A percentile compares a stretch with the other conserved stretches of the same genome.
Conservation (phyloP, 1,140 invertebrate genomes). For the Monochamus saltuarius region DNA sequence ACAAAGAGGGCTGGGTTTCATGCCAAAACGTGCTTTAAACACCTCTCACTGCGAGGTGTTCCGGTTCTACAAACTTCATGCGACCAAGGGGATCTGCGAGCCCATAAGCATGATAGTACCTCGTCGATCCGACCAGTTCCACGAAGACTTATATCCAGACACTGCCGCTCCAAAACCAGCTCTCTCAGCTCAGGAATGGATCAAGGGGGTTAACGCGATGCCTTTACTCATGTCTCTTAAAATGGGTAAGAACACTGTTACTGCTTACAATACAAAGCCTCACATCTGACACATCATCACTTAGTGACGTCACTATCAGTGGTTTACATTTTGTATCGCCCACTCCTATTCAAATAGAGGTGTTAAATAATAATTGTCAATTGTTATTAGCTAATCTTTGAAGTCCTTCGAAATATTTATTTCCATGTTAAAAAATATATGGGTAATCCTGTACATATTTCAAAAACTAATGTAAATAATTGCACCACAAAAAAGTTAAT, state of each 20-base stretch:
- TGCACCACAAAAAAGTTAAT: too few relatives aligned
- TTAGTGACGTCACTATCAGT: neutral
- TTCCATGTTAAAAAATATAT: too few relatives aligned
- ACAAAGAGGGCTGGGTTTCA: slow-evolving; percentile 85
- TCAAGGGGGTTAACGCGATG: slow-evolving; percentile 76
- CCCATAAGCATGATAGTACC: slow-evolving; percentile 95
- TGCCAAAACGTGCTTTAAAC: slow-evolving; percentile 91
- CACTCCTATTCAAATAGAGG: too few relatives aligned
- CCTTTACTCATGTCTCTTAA: slow-evolving; percentile 84
- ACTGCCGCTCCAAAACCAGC: slow-evolving; percentile 81
- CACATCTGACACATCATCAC: too few relatives aligned
- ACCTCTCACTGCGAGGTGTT: slow-evolving; percentile 81
- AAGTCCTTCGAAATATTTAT: too few relatives aligned
- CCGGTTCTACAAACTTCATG: slow-evolving; percentile 91
- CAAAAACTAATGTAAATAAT: too few relatives aligned
- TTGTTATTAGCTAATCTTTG: too few relatives aligned
- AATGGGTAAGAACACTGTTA: slow-evolving; percentile 61
- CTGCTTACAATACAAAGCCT: too few relatives aligned
- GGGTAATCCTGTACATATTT: too few relatives aligned
- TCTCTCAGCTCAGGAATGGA: slow-evolving; percentile 85
- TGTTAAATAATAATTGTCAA: too few relatives aligned
- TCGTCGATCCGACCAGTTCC: slow-evolving; percentile 67
- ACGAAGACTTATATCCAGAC: slow-evolving; percentile 91
- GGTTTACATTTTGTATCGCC: neutral
- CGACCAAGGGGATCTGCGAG: slow-evolving; percentile 82